Conservation (phyloP, 2,797 vertebrate genomes). For the Phoebastria nigripes region DNA sequence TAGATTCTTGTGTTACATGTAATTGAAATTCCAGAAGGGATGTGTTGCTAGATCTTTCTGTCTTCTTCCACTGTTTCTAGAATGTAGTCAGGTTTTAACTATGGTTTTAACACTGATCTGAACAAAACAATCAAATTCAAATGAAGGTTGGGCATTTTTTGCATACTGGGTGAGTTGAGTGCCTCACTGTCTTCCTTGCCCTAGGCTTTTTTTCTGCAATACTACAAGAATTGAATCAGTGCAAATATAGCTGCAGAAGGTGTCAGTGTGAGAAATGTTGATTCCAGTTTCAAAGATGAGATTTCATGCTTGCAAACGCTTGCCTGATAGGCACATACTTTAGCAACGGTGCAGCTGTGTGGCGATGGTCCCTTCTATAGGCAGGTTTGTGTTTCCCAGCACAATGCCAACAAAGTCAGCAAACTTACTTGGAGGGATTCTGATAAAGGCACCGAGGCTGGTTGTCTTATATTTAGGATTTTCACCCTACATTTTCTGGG, state of each 20-base stretch:
- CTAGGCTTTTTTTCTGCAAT: background rate
- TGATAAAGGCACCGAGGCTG: background rate
- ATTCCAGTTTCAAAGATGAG: background rate
- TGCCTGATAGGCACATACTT: background rate
- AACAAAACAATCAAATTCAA: background rate
- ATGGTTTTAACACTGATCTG: background rate
- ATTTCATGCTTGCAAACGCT: background rate
- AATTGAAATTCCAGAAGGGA: background rate
- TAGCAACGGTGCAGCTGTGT: background rate
- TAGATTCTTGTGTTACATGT: background rate
- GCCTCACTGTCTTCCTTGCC: background rate
- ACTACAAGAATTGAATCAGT: background rate
- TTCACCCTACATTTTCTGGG: background rate
- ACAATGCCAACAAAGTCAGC: background rate
- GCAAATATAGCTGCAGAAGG: background rate
- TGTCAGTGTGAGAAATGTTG: background rate
- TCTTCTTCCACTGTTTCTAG: background rate
- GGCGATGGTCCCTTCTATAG: background rate
- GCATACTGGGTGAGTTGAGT: rapidly evolving
- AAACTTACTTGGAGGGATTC: background rate
- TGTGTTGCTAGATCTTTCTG: background rate
- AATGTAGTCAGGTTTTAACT: background rate
- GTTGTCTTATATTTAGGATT: background rate
- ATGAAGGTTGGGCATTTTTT: background rate
- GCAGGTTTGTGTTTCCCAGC: background rate